Evolutionary conservation across 2,113 vertebrate species (phyloP), one percentile per base, ranked within the genome.

Genomic region (Pelusios castaneus): DNA sequence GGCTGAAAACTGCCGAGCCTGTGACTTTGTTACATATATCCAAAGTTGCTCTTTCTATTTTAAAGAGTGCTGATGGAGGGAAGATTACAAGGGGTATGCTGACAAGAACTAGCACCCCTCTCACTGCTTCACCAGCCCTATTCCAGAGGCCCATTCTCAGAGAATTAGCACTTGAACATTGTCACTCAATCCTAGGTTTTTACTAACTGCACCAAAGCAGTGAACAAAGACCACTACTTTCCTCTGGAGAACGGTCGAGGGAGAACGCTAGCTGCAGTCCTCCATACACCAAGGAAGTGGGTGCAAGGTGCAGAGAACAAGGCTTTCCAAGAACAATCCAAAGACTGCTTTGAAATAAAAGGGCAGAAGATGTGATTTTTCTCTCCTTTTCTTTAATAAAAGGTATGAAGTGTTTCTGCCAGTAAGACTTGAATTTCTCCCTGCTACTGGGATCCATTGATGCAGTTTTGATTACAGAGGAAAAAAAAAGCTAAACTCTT

Each of bases 331-430:
- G 80, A 1, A 0, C 63, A 1, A n/a, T 1, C 70, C 49, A n/a
- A 63, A 58, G 16, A 6, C 1, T 0, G 21, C 6, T 52, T n/a
- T n/a, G n/a, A n/a, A n/a, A n/a, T n/a, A n/a, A n/a, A n/a, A n/a
- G n/a, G n/a, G n/a, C n/a, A n/a, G n/a, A n/a, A n/a, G n/a, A n/a
- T n/a, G n/a, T n/a, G n/a, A n/a, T n/a, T n/a, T n/a, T n/a, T n/a
- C n/a, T n/a, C n/a, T n/a, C n/a, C n/a, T n/a, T n/a, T n/a, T 91
- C 93, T 97, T 97, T 97, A 97, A 92, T 97, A 94, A 92, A 51
- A 94, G 95, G 58, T 49, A 82, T 12, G 85, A 92, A 94, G 84
- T 51, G 5, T 81, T 70, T 88, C 80, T 38, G 73, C 87, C 88
- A 70, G 96, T 95, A 95, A 95, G 95, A 88, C 93, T 94, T 95